Evolutionary conservation across 2,888 invertebrate genomes (phyloP).

Genomic region (Drosophila mimetica): DNA sequence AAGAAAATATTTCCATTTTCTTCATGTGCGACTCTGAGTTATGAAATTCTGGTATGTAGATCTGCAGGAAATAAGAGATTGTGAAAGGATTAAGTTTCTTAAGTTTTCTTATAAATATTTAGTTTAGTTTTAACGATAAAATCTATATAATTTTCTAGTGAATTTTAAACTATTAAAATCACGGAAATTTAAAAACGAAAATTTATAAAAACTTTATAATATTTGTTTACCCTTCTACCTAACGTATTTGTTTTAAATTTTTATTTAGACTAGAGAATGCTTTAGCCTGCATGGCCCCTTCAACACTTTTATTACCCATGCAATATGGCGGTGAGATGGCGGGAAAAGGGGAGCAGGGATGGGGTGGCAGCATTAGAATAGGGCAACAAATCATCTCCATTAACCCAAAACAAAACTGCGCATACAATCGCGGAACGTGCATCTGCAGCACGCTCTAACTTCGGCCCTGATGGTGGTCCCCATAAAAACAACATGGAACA

Average conservation of each 20-base stretch:
- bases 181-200: no score
- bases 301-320: conserved; percentile 49
- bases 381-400: conserved; percentile 82
- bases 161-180: no score
- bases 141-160: no score
- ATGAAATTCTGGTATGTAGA: neutral
- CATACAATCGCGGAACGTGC: conserved; percentile 80
- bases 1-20: conserved; percentile 6
- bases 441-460: conserved; percentile 73
- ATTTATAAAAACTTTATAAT: no score
- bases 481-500: conserved; percentile 67
- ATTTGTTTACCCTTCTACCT: no score
- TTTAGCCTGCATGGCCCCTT: no score
- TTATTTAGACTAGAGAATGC: neutral
- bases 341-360: neutral
- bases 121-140: no score
- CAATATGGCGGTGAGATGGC: conserved; percentile 17
- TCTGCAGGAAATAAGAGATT: neutral
- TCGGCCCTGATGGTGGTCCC: conserved; percentile 69
- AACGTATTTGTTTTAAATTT: no score
- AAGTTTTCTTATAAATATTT: no score
- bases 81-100: neutral
- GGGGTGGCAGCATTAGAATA: conserved; percentile 64
- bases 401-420: conserved; percentile 81
- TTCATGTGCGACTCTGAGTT: conserved; percentile 27